A percentile compares a stretch with the other conserved stretches of the same genome.
Conservation (phyloP, 2,888 invertebrate genomes). For the Luperina testacea region DNA sequence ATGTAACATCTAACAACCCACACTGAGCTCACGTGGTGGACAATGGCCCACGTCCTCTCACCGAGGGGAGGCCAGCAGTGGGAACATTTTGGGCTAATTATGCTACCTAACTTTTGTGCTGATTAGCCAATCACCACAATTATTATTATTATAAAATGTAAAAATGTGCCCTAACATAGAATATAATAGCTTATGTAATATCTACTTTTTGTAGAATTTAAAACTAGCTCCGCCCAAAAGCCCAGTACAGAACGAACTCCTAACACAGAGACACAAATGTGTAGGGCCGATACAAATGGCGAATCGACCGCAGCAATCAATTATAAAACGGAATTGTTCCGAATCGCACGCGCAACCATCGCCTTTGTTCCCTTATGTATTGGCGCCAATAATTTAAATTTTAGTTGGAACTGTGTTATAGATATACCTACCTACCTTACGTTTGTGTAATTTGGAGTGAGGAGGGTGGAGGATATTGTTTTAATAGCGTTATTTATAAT, state of each 20-base stretch:
- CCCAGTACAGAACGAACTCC: constrained; percentile 62
- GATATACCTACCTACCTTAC: neutral
- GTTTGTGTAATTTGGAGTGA: neutral
- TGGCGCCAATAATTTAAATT: constrained; percentile 77
- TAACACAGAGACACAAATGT: constrained; percentile 84
- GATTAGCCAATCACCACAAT: too few species aligned
- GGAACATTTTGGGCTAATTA: too few species aligned
- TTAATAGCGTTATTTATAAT: constrained; percentile 3
- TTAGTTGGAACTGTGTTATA: constrained; percentile 45
- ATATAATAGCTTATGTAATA: neutral
- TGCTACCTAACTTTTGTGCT: too few species aligned
- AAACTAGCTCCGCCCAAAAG: constrained; percentile 24
- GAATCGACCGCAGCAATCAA: constrained; percentile 87
- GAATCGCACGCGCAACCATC: constrained; percentile 71
- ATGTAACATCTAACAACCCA: too few species aligned
- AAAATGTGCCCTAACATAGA: neutral
- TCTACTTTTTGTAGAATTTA: neutral
- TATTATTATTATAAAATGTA: too few species aligned
- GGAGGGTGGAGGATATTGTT: constrained; percentile 26
- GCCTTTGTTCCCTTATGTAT: constrained; percentile 78
- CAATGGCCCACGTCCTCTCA: too few species aligned
- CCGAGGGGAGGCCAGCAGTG: too few species aligned
- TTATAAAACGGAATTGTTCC: constrained; percentile 86
- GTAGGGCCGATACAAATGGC: constrained; percentile 87
- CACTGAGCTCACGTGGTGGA: too few species aligned